Conservation (phyloP, 2,797 vertebrate genomes). For the Anableps anableps region DNA sequence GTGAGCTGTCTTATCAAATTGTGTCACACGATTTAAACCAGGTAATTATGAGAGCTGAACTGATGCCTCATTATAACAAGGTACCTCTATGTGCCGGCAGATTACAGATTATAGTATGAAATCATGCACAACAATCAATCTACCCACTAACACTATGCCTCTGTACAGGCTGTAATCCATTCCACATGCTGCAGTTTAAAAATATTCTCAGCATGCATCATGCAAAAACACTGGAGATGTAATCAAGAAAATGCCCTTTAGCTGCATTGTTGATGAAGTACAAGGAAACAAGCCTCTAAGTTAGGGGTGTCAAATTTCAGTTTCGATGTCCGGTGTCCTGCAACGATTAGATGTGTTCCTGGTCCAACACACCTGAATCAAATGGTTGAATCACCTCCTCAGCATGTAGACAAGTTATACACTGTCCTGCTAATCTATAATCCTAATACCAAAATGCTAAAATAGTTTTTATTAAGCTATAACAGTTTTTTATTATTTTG, state of each 20-base stretch:
- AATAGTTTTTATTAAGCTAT: neutral
- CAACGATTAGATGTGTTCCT: no score
- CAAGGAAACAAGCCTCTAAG: conserved; percentile 5
- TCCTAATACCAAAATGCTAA: neutral
- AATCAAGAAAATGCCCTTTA: conserved; percentile 35
- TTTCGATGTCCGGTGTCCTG: no score
- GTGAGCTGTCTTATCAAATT: conserved; percentile 27
- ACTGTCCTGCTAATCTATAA: neutral
- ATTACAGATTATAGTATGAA: conserved; percentile 66
- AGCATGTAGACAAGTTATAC: no score
- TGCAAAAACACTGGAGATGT: conserved; percentile 1
- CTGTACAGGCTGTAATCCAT: conserved; percentile 40
- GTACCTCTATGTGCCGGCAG: conserved; percentile 31
- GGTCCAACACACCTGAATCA: no score
- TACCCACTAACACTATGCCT: conserved; percentile 14
- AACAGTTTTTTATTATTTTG: neutral
- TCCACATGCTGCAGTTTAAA: conserved; percentile 44
- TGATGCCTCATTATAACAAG: conserved; percentile 32
- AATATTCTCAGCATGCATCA: conserved; percentile 29
- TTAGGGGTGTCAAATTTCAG: neutral
- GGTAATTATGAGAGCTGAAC: conserved; percentile 36
- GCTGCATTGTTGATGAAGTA: conserved; percentile 14
- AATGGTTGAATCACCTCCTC: no score
- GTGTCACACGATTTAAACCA: conserved; percentile 38
- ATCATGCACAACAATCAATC: conserved; percentile 68